Conservation (phyloP, 2,888 invertebrate species). For the Zootermopsis nevadensis region DNA sequence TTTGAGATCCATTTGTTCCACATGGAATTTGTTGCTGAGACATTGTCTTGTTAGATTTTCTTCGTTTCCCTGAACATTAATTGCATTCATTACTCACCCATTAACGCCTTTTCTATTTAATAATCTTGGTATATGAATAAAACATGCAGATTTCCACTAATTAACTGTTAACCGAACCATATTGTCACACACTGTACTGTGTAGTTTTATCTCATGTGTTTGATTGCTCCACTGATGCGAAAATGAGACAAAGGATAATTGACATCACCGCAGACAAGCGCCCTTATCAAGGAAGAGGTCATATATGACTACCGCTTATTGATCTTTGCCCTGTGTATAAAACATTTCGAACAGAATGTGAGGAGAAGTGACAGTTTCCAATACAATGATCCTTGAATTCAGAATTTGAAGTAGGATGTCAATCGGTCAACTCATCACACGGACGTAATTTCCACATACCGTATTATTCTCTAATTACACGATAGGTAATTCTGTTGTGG, state of each 20-base stretch:
- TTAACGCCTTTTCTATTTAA: too few species aligned
- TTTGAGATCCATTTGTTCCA: too few species aligned
- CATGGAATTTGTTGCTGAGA: too few species aligned
- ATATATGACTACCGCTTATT: background rate
- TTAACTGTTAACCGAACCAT: too few species aligned
- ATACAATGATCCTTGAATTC: background rate
- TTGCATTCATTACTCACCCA: too few species aligned
- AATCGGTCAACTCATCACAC: background rate
- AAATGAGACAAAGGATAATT: background rate
- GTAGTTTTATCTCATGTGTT: background rate
- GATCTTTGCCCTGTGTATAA: background rate
- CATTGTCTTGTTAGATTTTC: too few species aligned
- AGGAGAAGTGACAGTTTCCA: background rate
- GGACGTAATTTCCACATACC: background rate
- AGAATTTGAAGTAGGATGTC: background rate
- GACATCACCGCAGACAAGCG: background rate
- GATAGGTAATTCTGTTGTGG: background rate
- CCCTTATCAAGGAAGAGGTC: background rate
- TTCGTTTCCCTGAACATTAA: too few species aligned
- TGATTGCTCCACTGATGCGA: background rate
- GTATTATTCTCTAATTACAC: background rate
- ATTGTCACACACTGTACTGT: too few species aligned
- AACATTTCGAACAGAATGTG: background rate
- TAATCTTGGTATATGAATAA: too few species aligned
- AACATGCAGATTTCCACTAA: too few species aligned